Conservation (phyloP, 2,888 invertebrate species). For the Sarcophaga subvicina region DNA sequence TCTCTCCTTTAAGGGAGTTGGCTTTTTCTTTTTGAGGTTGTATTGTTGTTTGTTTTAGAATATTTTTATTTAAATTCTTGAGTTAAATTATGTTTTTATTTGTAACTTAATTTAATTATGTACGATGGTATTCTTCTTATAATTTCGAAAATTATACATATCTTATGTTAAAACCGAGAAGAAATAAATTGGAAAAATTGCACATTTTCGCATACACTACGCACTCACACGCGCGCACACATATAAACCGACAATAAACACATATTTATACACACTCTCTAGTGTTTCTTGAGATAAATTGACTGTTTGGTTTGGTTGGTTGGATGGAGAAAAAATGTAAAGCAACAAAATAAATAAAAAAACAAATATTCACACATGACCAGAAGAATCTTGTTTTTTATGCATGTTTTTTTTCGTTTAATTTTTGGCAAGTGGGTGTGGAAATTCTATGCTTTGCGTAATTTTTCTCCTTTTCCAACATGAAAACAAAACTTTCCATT, state of each 20-base stretch:
- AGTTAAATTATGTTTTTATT: constrained; percentile 15
- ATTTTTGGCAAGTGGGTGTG: constrained; percentile 64
- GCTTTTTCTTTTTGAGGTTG: constrained; percentile 48
- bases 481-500: constrained; percentile 5
- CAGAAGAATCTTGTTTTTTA: constrained; percentile 61
- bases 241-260: constrained; percentile 40
- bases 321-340: constrained; percentile 2
- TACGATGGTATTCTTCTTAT: constrained; percentile 25
- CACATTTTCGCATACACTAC: constrained; percentile 55
- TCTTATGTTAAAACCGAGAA: constrained; percentile 5
- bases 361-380: constrained; percentile 59
- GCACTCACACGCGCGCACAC: constrained; percentile 46
- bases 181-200: constrained; percentile 45
- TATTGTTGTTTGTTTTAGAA: constrained; percentile 17
- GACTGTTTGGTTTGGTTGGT: not conserved
- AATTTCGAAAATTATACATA: constrained; percentile 41
- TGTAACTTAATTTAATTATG: constrained; percentile 48
- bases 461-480: constrained; percentile 32
- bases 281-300: not conserved
- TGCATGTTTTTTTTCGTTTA: constrained; percentile 27
- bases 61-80: not conserved
- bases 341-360: not conserved
- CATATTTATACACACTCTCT: constrained; percentile 40
- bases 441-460: constrained; percentile 54
- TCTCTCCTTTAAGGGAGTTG: constrained; percentile 60